A percentile compares a stretch with the other conserved stretches of the same genome.
Evolutionary conservation across 2,888 invertebrate genomes (phyloP).

Genomic region (Morinoia aosen): DNA sequence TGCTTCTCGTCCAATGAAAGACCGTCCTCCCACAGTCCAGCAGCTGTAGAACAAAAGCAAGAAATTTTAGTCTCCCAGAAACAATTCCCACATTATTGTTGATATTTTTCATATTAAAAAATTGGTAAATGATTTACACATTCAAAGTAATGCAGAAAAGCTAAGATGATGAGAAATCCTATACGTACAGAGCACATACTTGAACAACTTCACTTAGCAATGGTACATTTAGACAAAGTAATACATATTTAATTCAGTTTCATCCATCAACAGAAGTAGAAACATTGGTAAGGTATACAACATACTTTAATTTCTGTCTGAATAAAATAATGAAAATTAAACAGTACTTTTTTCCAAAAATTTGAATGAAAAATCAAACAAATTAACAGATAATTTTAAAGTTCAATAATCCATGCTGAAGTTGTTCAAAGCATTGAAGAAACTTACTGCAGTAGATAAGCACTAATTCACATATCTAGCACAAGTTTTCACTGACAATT

Average conservation of each 20-base stretch:
- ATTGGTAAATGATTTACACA: not conserved
- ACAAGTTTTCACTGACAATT: too few relatives aligned
- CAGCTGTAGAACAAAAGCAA: conserved; percentile 5
- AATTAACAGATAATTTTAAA: not conserved
- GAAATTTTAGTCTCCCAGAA: not conserved
- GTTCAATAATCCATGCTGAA: not conserved
- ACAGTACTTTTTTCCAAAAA: not conserved
- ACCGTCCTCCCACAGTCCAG: conserved; percentile 55
- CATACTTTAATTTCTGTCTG: not conserved
- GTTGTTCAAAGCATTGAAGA: too few relatives aligned
- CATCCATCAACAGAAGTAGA: not conserved
- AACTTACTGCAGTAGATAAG: too few relatives aligned
- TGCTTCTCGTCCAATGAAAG: conserved; percentile 45
- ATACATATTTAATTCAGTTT: not conserved
- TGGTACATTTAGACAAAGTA: not conserved
- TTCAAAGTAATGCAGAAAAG: not conserved
- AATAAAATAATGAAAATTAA: not conserved
- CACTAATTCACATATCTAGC: too few relatives aligned
- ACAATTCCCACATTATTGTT: not conserved
- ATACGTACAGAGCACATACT: not conserved
- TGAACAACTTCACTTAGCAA: not conserved
- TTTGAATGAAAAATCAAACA: not conserved
- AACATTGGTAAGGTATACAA: too few relatives aligned
- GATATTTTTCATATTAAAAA: not conserved
- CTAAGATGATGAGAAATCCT: not conserved